Conservation (phyloP, 2,888 invertebrate genomes). For the Brenthis daphne region DNA sequence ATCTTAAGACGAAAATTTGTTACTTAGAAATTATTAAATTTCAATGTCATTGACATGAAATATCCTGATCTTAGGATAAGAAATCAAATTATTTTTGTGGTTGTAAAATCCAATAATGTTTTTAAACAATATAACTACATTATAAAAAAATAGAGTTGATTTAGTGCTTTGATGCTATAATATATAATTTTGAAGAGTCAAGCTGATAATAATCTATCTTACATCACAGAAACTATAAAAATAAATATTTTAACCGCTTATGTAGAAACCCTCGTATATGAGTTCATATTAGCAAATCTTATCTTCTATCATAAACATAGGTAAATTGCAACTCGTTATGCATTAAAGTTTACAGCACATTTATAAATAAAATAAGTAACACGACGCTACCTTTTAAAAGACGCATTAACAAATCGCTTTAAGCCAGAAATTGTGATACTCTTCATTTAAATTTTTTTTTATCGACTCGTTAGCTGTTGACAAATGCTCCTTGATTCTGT, state of each 20-base stretch:
- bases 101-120: conserved; percentile 49
- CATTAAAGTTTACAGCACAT: conserved; percentile 59
- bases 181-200: background rate
- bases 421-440: conserved; percentile 64
- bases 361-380: conserved; percentile 54
- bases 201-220: conserved; percentile 4
- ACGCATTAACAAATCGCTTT: conserved; percentile 68
- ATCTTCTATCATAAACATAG: conserved; percentile 61
- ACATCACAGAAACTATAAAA: background rate
- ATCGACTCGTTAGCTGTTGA: conserved; percentile 73
- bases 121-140: conserved; percentile 39
- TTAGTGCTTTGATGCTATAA: no score
- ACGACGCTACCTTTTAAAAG: conserved; percentile 60
- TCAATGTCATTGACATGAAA: conserved; percentile 59
- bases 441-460: conserved; percentile 68
- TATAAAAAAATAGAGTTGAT: background rate
- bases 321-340: conserved; percentile 66
- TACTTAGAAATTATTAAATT: conserved; percentile 51
- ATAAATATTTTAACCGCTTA: conserved; percentile 1
- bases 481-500: conserved; percentile 68
- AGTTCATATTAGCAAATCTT: conserved; percentile 63
- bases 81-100: conserved; percentile 42
- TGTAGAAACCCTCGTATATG: conserved; percentile 10
- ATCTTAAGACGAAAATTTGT: conserved; percentile 57
- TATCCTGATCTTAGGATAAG: conserved; percentile 31